Evolutionary conservation across 2,797 vertebrate genomes (phyloP).

Genomic region (Lophius americanus): DNA sequence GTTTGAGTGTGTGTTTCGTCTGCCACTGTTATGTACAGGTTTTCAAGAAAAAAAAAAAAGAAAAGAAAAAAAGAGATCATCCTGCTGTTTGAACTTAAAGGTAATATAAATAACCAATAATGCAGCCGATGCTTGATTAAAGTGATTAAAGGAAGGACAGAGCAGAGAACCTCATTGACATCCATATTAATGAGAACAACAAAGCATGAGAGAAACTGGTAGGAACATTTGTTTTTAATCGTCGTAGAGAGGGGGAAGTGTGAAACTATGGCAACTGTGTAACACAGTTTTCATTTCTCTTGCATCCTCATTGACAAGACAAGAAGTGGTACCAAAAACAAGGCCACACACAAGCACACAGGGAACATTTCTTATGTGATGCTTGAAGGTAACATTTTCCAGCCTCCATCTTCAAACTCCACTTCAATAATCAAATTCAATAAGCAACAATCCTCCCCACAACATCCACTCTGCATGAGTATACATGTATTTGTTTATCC

Average conservation of each 20-base stretch:
- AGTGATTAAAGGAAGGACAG: slow-evolving; percentile 8
- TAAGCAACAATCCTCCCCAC: slow-evolving; percentile 23
- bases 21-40: neutral
- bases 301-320: slow-evolving; percentile 50
- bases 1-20: too few relatives aligned
- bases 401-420: slow-evolving; percentile 23
- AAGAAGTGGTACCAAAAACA: slow-evolving; percentile 41
- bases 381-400: slow-evolving; percentile 52
- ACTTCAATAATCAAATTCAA: slow-evolving; percentile 15
- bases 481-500: slow-evolving; percentile 13
- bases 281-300: slow-evolving; percentile 47
- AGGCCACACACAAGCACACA: slow-evolving; percentile 34
- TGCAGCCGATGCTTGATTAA: neutral
- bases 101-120: neutral
- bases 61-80: too few relatives aligned
- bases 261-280: slow-evolving; percentile 79
- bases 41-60: too few relatives aligned
- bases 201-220: slow-evolving; percentile 47
- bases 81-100: neutral
- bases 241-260: slow-evolving; percentile 45
- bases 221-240: slow-evolving; percentile 52
- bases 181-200: slow-evolving; percentile 49
- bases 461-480: slow-evolving; percentile 1
- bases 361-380: slow-evolving; percentile 26
- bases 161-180: slow-evolving; percentile 17